Conservation (phyloP, 2,888 invertebrate species). For the Bellardia pandia region DNA sequence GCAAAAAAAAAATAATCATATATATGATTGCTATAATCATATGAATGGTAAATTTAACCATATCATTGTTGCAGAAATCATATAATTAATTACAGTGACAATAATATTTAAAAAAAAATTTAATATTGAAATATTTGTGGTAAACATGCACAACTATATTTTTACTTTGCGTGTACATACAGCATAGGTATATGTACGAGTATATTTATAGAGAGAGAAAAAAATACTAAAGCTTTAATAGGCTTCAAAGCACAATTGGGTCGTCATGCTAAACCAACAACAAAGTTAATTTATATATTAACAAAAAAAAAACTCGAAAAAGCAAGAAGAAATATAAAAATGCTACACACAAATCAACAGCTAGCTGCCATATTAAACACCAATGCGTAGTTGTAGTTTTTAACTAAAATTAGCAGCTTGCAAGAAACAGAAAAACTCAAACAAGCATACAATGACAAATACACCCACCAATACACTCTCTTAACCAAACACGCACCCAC, state of each 20-base stretch:
- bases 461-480: not conserved
- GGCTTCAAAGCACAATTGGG: constrained; percentile 75
- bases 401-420: constrained; percentile 54
- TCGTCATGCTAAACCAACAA: constrained; percentile 72
- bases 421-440: constrained; percentile 29
- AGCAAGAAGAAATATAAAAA: constrained; percentile 1
- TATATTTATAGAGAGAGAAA: not conserved
- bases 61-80: no score
- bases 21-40: no score
- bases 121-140: no score
- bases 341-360: constrained; percentile 7
- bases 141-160: no score
- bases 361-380: constrained; percentile 48
- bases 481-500: not conserved
- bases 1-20: no score
- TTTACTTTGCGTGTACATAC: no score
- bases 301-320: constrained; percentile 29
- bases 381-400: constrained; percentile 52
- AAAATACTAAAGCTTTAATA: constrained; percentile 61
- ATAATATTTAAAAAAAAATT: no score
- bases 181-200: not conserved
- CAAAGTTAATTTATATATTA: constrained; percentile 72
- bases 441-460: constrained; percentile 28
- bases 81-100: no score
- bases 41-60: no score